Conservation (phyloP, 2,888 invertebrate genomes). For the Bimastos eiseni region DNA sequence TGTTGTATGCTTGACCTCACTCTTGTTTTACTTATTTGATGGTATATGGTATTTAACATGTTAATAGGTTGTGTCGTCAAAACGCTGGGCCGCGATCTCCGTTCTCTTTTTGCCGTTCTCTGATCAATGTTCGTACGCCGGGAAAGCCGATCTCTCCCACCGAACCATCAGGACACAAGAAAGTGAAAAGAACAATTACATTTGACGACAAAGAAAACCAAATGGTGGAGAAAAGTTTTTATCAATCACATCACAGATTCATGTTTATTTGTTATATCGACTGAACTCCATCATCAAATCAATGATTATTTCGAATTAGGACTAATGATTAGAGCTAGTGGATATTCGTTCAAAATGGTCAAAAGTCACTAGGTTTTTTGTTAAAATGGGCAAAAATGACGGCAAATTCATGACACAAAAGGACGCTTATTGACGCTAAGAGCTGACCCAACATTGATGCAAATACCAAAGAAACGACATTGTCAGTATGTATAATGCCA, state of each 20-base stretch:
- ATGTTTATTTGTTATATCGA: background rate
- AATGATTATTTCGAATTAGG: no score
- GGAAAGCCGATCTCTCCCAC: background rate
- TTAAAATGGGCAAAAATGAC: no score
- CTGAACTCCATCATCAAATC: background rate
- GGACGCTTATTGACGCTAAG: no score
- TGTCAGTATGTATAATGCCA: no score
- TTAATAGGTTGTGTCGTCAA: background rate
- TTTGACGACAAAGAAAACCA: constrained; percentile 13
- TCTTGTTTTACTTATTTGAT: background rate
- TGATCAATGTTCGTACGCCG: background rate
- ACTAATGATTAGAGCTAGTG: no score
- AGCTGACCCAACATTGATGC: no score
- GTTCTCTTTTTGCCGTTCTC: constrained; percentile 6
- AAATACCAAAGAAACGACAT: no score
- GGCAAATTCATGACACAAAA: no score
- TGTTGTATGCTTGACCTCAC: background rate
- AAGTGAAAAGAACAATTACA: background rate
- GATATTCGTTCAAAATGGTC: no score
- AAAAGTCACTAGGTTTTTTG: no score
- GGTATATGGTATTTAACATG: background rate
- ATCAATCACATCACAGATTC: background rate
- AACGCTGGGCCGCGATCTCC: background rate
- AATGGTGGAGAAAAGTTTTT: background rate
- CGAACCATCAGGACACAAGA: background rate